Base-by-base conservation (phyloP, 2,113 vertebrate genomes). In the Odobenus rosmarus region DNA sequence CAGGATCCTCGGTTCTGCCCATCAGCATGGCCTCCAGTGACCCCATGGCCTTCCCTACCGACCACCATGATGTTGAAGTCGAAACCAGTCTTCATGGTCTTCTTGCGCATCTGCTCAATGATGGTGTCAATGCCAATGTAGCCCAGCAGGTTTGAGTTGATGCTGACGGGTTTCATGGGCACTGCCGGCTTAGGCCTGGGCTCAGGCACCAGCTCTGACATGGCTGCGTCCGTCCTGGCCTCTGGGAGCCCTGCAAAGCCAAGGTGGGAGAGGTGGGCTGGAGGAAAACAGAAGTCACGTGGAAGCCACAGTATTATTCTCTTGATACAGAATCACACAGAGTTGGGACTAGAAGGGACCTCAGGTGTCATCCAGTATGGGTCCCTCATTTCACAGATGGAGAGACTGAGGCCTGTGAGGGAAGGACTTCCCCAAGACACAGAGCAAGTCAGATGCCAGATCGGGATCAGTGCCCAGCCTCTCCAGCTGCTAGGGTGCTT, bases 31-130 rank as follows among this genome's bases (percentile, higher is more conserved):
- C 51, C 69, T 46, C 69, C 31, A 3, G 80, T 4, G 49, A 28
- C 55, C 39, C 67, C 77, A 0, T 0, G 0, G 33, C 90, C 86
- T 28, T 74, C 59, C 98, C 21, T 98, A 99, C 99, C 99, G 23
- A 99, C 99, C 69, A 99, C 99, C 99, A 99, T 99, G 98, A 99
- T 99, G 98, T 99, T 99, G 98, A 99, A 99, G 98, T 99, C 99
- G 0, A 99, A 99, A n/a, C 99, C 99, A 0, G 99, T 99, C 99
- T 99, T 99, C 99, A 99, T 99, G 61, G 99, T 99, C 98, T 99
- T 99, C 99, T 99, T 99, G 88, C 99, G 99, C 99, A 99, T 99
- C 98, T 99, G 99, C 97, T 99, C 99, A 1, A 99, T 99, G 98
- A 99, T 99, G 97, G 99, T 99, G 98, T 99, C 99, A 0, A 99